Conservation (phyloP, 2,797 vertebrate species). For the Prionace glauca region DNA sequence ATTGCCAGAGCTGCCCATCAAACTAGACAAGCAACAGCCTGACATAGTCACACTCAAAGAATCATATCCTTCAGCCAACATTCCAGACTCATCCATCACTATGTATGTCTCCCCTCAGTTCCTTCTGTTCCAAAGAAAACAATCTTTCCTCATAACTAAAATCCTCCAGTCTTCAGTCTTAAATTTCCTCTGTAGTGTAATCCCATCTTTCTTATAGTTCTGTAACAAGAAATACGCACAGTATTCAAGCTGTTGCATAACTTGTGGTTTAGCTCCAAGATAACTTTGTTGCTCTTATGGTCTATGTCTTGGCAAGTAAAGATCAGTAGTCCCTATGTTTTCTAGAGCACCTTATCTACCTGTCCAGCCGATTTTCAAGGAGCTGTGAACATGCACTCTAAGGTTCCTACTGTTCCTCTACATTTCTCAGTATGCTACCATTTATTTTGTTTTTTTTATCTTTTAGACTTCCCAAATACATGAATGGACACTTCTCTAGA, state of each 20-base stretch:
- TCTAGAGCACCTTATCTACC: not conserved
- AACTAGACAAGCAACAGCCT: not conserved
- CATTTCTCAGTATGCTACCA: not conserved
- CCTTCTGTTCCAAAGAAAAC: not conserved
- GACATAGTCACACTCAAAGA: not conserved
- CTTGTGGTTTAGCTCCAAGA: not conserved
- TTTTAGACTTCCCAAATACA: no score
- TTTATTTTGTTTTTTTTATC: no score
- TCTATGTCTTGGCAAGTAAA: not conserved
- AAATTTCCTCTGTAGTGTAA: not conserved
- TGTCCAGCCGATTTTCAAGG: not conserved
- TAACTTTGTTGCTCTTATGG: not conserved
- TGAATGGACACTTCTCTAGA: no score
- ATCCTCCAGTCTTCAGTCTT: no score
- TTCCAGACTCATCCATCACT: not conserved
- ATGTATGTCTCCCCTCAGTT: not conserved
- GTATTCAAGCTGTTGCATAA: not conserved
- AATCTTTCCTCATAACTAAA: not conserved
- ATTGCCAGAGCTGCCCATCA: not conserved
- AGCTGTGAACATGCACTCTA: not conserved
- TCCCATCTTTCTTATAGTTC: not conserved
- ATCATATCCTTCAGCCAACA: not conserved
- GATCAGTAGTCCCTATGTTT: not conserved
- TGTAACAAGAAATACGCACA: not conserved
- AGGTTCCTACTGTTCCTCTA: not conserved